Conservation (phyloP, 2,888 invertebrate genomes). For the Drosophila kambysellisi region DNA sequence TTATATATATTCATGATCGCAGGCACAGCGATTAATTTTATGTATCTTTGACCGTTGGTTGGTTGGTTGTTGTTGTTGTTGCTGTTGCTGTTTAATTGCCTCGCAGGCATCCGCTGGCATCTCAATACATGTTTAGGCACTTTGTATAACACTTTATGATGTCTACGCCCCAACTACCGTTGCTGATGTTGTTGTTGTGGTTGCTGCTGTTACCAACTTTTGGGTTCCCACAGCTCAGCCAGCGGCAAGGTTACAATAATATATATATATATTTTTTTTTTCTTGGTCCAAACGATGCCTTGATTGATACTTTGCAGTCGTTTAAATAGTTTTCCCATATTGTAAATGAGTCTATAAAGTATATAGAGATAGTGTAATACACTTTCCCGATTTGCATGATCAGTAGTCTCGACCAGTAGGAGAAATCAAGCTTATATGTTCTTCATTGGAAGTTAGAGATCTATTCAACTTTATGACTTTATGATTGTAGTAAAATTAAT, state of each 20-base stretch:
- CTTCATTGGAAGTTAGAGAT: constrained; percentile 8
- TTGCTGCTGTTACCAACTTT: constrained; percentile 5
- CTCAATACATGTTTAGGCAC: constrained; percentile 79
- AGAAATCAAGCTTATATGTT: constrained; percentile 8
- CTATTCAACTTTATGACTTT: constrained; percentile 24
- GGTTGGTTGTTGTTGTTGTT: constrained; percentile 45
- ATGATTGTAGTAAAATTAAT: constrained; percentile 26
- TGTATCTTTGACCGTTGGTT: constrained; percentile 56
- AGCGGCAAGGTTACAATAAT: constrained; percentile 24
- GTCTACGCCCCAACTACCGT: constrained; percentile 73
- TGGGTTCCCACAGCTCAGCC: constrained; percentile 45
- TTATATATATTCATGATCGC: constrained; percentile 48
- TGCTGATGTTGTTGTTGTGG: constrained; percentile 21
- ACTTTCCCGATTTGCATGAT: constrained; percentile 24
- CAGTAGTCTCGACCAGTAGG: neutral
- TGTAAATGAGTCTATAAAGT: constrained; percentile 7
- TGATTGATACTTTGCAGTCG: constrained; percentile 24
- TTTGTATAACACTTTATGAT: constrained; percentile 78
- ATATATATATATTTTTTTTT: neutral
- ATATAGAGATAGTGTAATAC: constrained; percentile 12
- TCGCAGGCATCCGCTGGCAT: constrained; percentile 64
- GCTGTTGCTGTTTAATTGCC: constrained; percentile 71
- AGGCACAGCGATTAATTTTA: constrained; percentile 69
- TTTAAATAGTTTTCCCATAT: constrained; percentile 27
- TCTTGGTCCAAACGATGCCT: constrained; percentile 7